phyloP scores from a whole-genome alignment of 2,888 invertebrate genomes.

The Stramonita haemastoma region DNA sequence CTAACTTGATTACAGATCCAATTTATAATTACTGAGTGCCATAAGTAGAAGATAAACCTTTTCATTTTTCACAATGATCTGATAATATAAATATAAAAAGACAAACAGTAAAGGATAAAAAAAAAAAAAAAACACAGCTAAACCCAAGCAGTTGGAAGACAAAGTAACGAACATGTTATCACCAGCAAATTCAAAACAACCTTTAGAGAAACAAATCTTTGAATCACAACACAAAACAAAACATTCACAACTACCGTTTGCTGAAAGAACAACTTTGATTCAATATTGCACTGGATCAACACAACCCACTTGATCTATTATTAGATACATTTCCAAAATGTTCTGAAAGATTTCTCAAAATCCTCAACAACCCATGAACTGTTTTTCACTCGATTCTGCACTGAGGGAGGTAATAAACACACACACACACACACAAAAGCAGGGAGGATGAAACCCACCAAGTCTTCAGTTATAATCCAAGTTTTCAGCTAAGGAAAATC shows the following conservation, averaged over 20 bases:
- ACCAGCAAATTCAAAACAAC: not conserved
- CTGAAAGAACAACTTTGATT: slow-evolving; percentile 28
- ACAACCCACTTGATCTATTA: slow-evolving; percentile 10
- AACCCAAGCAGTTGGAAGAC: not conserved
- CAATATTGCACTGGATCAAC: slow-evolving; percentile 32
- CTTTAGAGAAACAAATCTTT: not conserved
- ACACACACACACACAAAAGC: no score
- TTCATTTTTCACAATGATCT: not conserved
- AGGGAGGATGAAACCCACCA: no score
- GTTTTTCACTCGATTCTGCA: not conserved
- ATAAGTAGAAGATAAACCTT: no score
- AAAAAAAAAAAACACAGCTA: not conserved
- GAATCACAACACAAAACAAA: slow-evolving; percentile 4
- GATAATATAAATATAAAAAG: not conserved
- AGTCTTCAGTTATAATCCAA: no score
- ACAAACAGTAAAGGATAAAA: not conserved
- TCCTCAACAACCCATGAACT: not conserved
- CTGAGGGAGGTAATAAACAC: not conserved
- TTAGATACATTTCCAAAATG: not conserved
- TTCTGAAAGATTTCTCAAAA: not conserved
- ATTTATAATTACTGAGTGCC: no score
- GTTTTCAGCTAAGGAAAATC: no score
- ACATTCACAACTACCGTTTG: not conserved
- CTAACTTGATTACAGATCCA: no score
- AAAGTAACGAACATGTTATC: not conserved